Percentiles rank a stretch among this genome's conserved stretches.
Evolutionary conservation across 1,140 invertebrate genomes (phyloP).

Genomic region (Olivierus martensii): DNA sequence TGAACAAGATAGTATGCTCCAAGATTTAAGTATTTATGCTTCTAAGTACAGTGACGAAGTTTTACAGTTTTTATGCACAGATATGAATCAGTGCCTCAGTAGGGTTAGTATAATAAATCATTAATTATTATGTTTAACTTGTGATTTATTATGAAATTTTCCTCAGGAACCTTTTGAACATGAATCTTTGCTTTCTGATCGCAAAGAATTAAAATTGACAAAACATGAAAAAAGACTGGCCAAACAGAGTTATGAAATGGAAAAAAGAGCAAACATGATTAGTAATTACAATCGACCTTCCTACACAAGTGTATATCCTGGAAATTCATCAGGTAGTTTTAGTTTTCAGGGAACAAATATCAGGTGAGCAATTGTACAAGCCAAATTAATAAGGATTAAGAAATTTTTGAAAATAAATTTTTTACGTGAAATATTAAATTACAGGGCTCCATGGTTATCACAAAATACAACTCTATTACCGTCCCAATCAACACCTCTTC

Average conservation of each 20-base stretch:
- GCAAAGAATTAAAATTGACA: conserved; percentile 89
- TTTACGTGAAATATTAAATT: too few species aligned
- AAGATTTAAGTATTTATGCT: conserved; percentile 49
- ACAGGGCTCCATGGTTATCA: too few species aligned
- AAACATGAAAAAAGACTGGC: conserved; percentile 88
- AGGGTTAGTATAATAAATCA: conserved; percentile 15
- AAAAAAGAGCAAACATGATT: conserved; percentile 15
- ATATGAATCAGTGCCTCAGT: conserved; percentile 47
- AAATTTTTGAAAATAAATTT: too few species aligned
- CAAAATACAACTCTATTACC: too few species aligned
- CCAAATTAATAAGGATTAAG: too few species aligned
- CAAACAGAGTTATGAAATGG: conserved; percentile 71
- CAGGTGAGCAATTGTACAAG: too few species aligned
- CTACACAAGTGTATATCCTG: too few species aligned
- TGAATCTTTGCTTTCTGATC: conserved; percentile 86
- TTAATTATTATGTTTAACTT: background rate
- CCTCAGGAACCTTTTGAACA: conserved; percentile 80
- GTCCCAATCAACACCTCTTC: background rate
- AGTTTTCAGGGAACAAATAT: too few species aligned
- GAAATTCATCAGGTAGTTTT: too few species aligned
- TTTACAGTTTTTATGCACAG: conserved; percentile 54
- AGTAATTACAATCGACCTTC: too few species aligned
- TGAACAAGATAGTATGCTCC: conserved; percentile 54
- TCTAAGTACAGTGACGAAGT: conserved; percentile 67
- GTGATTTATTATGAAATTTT: background rate